phyloP scores from a whole-genome alignment of 2,888 invertebrate genomes.

The Labia minor region DNA sequence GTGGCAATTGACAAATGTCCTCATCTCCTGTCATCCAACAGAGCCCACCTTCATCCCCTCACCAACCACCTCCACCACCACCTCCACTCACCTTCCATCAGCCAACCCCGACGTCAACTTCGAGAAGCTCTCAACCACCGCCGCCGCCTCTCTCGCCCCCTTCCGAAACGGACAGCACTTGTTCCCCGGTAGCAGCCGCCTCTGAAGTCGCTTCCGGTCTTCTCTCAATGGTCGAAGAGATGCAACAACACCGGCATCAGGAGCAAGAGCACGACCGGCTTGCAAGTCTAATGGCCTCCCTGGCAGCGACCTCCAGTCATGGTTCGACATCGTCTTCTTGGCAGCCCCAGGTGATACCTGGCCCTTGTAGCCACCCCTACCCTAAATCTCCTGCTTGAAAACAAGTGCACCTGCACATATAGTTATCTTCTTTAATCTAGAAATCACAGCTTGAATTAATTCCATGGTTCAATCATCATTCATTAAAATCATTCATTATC shows the following conservation, averaged over 20 bases:
- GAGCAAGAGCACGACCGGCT: constrained; percentile 25
- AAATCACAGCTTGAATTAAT: background rate
- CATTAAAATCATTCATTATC: too few relatives aligned
- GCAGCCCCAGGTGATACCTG: constrained; percentile 18
- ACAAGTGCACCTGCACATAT: background rate
- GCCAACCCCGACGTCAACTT: constrained; percentile 19
- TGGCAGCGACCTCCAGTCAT: constrained; percentile 24
- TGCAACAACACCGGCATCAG: constrained; percentile 27
- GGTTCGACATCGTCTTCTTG: constrained; percentile 26
- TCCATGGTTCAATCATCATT: background rate
- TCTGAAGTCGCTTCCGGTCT: constrained; percentile 31
- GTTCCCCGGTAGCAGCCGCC: constrained; percentile 29
- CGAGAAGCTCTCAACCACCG: constrained; percentile 36
- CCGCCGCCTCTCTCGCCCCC: constrained; percentile 28
- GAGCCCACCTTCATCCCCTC: background rate
- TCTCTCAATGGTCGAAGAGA: constrained; percentile 20
- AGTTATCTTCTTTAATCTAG: background rate
- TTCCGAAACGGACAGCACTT: background rate
- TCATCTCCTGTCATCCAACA: background rate
- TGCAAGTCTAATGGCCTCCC: constrained; percentile 28
- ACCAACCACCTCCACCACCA: background rate
- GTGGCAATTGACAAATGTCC: background rate
- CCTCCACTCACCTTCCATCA: background rate
- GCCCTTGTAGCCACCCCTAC: constrained; percentile 20
- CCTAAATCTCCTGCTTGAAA: background rate